These are phyloP conservation scores for Oenanthe oenanthe DNA, from an alignment of 2,113 vertebrate genomes.

Conservation along the genomic window DNA sequence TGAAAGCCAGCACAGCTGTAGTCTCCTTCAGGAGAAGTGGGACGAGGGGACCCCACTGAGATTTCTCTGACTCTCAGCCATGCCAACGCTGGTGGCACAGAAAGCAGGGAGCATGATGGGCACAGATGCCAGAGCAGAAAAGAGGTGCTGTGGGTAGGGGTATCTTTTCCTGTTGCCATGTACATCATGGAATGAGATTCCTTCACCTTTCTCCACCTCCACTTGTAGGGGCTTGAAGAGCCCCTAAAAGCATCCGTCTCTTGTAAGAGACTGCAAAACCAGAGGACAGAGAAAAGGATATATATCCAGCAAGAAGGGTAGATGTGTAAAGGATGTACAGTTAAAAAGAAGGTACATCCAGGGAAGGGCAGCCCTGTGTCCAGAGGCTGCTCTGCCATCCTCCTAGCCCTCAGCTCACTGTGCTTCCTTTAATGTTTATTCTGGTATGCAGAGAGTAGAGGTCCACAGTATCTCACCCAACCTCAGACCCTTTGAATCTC, in stretches of 20 bases:
- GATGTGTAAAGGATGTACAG: not conserved
- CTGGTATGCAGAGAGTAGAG: not conserved
- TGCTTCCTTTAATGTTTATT: not conserved
- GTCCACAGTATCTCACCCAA: not conserved
- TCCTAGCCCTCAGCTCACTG: not conserved
- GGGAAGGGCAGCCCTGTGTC: not conserved
- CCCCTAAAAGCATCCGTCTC: rapidly evolving
- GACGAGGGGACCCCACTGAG: not conserved
- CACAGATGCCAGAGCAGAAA: not conserved
- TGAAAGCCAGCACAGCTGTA: not conserved
- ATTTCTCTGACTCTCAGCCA: not conserved
- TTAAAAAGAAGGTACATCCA: not conserved
- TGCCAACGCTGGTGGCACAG: not conserved
- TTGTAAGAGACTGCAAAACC: rapidly evolving
- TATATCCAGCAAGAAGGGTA: not conserved
- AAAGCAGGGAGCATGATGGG: rapidly evolving
- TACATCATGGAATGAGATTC: not conserved
- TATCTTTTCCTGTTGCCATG: not conserved
- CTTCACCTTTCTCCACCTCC: not conserved
- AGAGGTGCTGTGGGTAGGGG: not conserved
- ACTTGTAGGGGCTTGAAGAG: not conserved
- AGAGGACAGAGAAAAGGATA: not conserved
- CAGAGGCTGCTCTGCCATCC: rapidly evolving
- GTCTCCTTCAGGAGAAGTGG: slow-evolving; percentile 5
- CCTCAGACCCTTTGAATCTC: not conserved